Base-by-base conservation (phyloP, 2,888 invertebrate genomes). In the Eueremaeus valkanovi region DNA sequence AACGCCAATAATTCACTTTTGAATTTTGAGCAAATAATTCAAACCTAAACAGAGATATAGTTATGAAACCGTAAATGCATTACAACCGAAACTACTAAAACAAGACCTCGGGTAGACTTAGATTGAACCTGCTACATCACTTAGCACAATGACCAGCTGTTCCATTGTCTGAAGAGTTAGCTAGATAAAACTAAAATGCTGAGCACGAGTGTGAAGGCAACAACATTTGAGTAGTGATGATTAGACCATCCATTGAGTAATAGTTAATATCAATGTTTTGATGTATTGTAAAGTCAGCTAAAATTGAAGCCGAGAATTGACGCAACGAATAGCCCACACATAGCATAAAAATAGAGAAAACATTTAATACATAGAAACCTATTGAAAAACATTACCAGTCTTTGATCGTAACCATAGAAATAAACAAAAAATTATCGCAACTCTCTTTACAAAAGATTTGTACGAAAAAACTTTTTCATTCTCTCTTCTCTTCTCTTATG, bases 371-470 rank as follows among this genome's bases (percentile, higher is more conserved):
- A n/a, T 6, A 45, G 16, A 6, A 45, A 45, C 16, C 3, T 18
- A 45, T 45, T 16, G 9, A 18, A 45, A 45, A 18, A 45, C 45
- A 45, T 27, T 6, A 55, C 27, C 9, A 55, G 24, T 27, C 24
- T 51, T 51, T 51, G n/a, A 21, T 51, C 55, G 55, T 55, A 27
- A 27, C 55, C 55, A 55, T 55, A 55, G 55, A 27, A 55, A 55
- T 55, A 21, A 11, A 9, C 6, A 27, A 45, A 55, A 55, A 55
- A 55, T 51, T n/a, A 51, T 51, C 51, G 8, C 2, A 51, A 51
- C 51, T 21, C 6, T n/a, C 5, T 6, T 51, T 21, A n/a, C 1
- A 51, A 51, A 21, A 51, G 51, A 51, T 51, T 51, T 51, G 51
- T 21, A n/a, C n/a, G n/a, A n/a, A n/a, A n/a, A n/a, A n/a, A n/a